Base-by-base conservation (phyloP, 2,113 vertebrate genomes). In the Chrysemys picta region DNA sequence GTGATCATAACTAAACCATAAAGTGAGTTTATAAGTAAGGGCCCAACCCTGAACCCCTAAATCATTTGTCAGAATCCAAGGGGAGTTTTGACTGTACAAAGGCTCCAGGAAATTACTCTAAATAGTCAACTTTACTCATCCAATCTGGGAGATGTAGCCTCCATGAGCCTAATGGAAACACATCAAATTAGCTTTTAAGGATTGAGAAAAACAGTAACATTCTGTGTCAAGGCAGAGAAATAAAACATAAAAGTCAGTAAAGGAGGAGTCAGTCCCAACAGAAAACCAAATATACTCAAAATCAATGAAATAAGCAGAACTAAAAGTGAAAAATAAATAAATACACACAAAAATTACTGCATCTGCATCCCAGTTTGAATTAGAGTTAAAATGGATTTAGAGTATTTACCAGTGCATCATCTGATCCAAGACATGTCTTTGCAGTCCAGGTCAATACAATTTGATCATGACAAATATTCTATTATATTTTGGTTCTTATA, bases 301-400 rank as follows among this genome's bases (percentile, higher is more conserved):
- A 82, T 38, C 49, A 31, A 42, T 24, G 7, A 79, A 78, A 10
- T 83, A 82, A 90, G 57, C 9, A 82, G 25, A 83, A 79, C 0
- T 1, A 59, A 62, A 4, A 0, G 0, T 24, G 2, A 59, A 59
- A 59, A 59, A 59, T 84, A n/a, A 75, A 12, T 42, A 75, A 42
- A 42, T 11, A 24, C 10, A 75, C 19, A 38, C 8, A 72, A 75
- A 65, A 22, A 25, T 24, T 22, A 42, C n/a, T 75, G 72, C 72
- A 24, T 17, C n/a, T 3, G 10, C 72, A 75, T 75, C 38, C 38
- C 72, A 42, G 38, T 42, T 42, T 42, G 69, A 16, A 38, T 31
- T 75, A 75, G 21, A 24, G 9, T 75, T 75, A 75, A 35, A n/a
- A 75, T 42, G 38, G 22, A 24, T 19, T 24, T 75, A 75, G 19